phyloP scores from a whole-genome alignment of 2,797 vertebrate species.

The Parauchenoglanis ngamensis region DNA sequence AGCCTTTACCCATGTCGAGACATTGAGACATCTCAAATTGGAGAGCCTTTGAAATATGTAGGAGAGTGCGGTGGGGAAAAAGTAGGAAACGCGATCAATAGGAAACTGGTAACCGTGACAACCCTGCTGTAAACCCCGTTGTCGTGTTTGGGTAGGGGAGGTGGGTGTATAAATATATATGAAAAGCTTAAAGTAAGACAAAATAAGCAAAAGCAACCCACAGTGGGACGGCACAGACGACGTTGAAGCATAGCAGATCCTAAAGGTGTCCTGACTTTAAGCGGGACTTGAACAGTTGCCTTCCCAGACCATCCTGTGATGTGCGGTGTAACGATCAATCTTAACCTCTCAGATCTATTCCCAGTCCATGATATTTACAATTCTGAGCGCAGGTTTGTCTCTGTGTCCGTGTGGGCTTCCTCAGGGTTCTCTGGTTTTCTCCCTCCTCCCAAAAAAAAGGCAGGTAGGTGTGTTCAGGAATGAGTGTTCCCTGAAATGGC shows the following conservation, averaged over 20 bases:
- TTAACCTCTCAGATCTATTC: no score
- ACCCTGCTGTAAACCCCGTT: neutral
- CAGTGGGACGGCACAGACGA: neutral
- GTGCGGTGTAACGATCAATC: neutral
- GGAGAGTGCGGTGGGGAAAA: neutral
- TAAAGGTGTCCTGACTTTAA: neutral
- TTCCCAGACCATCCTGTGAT: neutral
- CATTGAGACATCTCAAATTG: neutral
- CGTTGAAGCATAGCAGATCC: neutral
- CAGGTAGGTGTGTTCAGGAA: neutral
- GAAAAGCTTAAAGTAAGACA: no score
- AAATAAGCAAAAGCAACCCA: no score
- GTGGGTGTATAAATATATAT: no score
- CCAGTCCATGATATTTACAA: neutral
- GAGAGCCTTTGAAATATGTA: neutral
- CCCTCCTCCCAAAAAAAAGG: no score
- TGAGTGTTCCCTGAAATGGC: neutral
- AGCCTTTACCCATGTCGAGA: neutral
- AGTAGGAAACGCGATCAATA: neutral
- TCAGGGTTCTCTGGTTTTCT: neutral
- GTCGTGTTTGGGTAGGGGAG: neutral
- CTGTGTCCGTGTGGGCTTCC: neutral
- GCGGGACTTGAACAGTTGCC: neutral
- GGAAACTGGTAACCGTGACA: neutral
- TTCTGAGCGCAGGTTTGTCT: neutral